phyloP scores from a whole-genome alignment of 1,140 invertebrate species.

The Linepithema humile region DNA sequence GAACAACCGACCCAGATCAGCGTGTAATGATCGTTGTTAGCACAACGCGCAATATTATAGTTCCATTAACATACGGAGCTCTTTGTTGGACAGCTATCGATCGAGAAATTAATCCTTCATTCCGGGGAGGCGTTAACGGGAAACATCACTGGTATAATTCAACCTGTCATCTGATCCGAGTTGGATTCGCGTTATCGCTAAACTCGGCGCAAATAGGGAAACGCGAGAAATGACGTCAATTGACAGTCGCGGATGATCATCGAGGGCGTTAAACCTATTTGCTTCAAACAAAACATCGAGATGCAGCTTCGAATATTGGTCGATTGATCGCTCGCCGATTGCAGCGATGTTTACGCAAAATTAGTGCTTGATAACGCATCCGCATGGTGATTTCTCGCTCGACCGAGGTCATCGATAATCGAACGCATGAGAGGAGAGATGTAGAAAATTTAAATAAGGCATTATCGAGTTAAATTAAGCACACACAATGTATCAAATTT shows the following conservation, averaged over 20 bases:
- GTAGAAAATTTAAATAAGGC: background rate
- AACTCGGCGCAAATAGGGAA: background rate
- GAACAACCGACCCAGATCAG: background rate
- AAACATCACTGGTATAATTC: background rate
- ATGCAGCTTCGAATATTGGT: background rate
- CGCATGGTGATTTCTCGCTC: background rate
- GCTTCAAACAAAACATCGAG: background rate
- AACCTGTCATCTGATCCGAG: background rate
- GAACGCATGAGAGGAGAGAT: background rate
- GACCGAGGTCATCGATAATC: background rate
- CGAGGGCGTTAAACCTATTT: background rate
- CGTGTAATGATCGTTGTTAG: background rate
- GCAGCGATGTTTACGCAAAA: background rate
- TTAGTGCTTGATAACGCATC: background rate
- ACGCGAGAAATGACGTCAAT: background rate
- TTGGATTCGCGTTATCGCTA: background rate
- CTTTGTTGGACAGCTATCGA: background rate
- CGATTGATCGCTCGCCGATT: background rate
- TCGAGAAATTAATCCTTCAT: conserved; percentile 3
- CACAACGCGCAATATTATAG: conserved; percentile 7
- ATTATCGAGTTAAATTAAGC: background rate
- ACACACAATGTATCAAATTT: too few species aligned
- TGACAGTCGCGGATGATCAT: background rate
- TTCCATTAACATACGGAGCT: conserved; percentile 19
- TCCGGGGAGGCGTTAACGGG: background rate